Conservation (phyloP, 2,888 invertebrate species). For the Metallyticus violacea region DNA sequence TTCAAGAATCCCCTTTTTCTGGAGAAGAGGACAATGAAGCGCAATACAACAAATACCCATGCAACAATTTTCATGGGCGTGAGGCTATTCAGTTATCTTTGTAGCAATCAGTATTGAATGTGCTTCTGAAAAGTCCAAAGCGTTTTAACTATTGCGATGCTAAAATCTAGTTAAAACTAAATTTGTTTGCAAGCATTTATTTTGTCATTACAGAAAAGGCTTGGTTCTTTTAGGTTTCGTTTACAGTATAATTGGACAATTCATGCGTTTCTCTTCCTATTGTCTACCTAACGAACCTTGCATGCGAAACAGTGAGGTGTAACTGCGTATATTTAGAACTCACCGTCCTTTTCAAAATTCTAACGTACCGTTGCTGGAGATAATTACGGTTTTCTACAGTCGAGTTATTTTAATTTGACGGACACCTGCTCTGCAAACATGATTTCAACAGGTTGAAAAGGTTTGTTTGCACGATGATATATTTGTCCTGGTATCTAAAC, state of each 20-base stretch:
- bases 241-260: background rate
- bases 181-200: background rate
- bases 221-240: background rate
- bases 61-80: too few species aligned
- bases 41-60: background rate
- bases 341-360: background rate
- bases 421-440: background rate
- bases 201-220: background rate
- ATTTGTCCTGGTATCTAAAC: background rate
- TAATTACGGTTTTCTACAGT: background rate
- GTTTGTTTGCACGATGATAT: background rate
- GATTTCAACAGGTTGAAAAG: background rate
- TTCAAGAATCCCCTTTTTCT: too few species aligned
- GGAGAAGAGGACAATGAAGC: background rate
- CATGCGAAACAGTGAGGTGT: background rate
- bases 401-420: background rate
- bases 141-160: background rate
- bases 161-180: background rate
- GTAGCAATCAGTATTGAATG: too few species aligned
- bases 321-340: background rate
- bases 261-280: background rate
- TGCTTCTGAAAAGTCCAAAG: background rate
- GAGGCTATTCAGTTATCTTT: background rate
- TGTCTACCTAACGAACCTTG: background rate
- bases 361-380: background rate